phyloP scores from a whole-genome alignment of 2,797 vertebrate genomes.

The Epinephelus malabaricus region DNA sequence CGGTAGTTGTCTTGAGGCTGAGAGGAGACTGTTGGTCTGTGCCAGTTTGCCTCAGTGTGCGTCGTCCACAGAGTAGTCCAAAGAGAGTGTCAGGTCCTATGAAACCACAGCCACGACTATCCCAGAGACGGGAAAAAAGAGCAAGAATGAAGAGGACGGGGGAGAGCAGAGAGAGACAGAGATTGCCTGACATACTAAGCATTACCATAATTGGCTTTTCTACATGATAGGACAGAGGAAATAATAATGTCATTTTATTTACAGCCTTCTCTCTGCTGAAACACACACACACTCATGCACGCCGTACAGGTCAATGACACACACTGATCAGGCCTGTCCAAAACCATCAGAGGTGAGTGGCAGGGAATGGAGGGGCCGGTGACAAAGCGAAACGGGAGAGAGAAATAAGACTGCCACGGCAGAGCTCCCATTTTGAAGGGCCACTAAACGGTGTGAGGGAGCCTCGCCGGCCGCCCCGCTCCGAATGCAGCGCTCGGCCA shows the following conservation, averaged over 20 bases:
- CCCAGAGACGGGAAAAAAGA: slow-evolving; percentile 48
- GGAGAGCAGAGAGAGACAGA: slow-evolving; percentile 75
- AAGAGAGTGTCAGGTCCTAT: slow-evolving; percentile 86
- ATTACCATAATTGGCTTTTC: slow-evolving; percentile 99
- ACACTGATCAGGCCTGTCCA: slow-evolving; percentile 99
- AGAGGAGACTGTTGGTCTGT: slow-evolving; percentile 35
- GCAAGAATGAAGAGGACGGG: slow-evolving; percentile 70
- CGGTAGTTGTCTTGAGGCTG: slow-evolving; percentile 19
- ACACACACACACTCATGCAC: slow-evolving; percentile 82
- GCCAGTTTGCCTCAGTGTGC: slow-evolving; percentile 59
- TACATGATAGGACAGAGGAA: slow-evolving; percentile 99
- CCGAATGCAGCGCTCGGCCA: slow-evolving; percentile 81
- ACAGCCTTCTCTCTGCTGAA: slow-evolving; percentile 90
- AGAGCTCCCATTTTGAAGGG: slow-evolving; percentile 93
- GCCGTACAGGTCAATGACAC: slow-evolving; percentile 98
- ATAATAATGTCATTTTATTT: slow-evolving; percentile 99
- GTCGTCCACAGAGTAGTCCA: slow-evolving; percentile 82
- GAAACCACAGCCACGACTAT: slow-evolving; percentile 88
- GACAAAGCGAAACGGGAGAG: slow-evolving; percentile 97
- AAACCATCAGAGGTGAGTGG: slow-evolving; percentile 99
- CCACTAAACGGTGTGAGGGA: slow-evolving; percentile 90
- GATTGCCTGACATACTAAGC: slow-evolving; percentile 98
- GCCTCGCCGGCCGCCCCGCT: slow-evolving; percentile 85
- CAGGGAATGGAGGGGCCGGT: slow-evolving; percentile 96
- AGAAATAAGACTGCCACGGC: slow-evolving; percentile 97